Evolutionary conservation across 2,113 vertebrate genomes (phyloP).

Genomic region (Leuciscus idus): DNA sequence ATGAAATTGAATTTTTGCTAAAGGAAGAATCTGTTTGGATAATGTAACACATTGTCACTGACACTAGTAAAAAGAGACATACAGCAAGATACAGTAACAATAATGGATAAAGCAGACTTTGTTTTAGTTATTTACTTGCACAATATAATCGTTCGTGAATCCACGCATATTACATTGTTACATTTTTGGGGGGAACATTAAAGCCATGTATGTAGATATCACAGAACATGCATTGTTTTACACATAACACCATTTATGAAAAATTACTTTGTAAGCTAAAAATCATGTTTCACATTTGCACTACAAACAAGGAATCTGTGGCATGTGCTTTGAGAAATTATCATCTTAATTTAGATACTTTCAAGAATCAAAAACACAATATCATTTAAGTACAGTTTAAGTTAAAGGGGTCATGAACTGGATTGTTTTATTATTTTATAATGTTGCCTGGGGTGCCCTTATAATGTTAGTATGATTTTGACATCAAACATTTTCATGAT

Average conservation of each 20-base stretch:
- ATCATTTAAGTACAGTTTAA: not conserved
- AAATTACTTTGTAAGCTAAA: not conserved
- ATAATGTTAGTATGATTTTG: no score
- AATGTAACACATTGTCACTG: not conserved
- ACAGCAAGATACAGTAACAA: not conserved
- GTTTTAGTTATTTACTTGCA: not conserved
- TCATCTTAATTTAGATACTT: not conserved
- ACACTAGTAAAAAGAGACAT: not conserved
- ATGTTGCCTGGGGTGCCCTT: no score
- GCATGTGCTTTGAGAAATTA: not conserved
- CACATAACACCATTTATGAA: not conserved
- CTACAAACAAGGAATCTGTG: not conserved
- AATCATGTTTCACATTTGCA: not conserved
- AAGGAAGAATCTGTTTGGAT: not conserved
- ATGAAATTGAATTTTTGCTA: not conserved
- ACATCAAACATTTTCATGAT: no score
- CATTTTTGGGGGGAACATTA: not conserved
- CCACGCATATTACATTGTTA: not conserved
- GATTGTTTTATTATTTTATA: no score
- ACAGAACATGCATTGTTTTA: not conserved
- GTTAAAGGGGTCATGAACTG: no score
- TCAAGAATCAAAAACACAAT: not conserved
- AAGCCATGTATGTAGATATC: not conserved
- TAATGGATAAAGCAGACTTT: not conserved
- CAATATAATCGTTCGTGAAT: not conserved